Conservation (phyloP, 2,888 invertebrate genomes). For the Stegophylla sp. region DNA sequence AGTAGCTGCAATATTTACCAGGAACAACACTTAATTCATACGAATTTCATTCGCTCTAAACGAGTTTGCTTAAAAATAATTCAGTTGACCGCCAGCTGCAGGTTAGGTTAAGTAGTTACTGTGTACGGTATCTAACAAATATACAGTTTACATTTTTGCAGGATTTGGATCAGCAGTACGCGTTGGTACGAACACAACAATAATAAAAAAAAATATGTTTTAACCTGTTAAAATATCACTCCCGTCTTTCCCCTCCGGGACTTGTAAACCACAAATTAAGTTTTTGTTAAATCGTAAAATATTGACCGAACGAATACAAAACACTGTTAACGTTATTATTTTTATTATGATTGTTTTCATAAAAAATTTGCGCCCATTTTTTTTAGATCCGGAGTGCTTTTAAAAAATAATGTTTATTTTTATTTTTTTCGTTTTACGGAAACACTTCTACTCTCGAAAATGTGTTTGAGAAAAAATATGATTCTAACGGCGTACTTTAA, state of each 20-base stretch:
- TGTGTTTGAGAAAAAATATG: too few species aligned
- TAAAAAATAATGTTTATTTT: too few species aligned
- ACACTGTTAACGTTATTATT: conserved; percentile 12
- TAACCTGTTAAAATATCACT: conserved; percentile 14
- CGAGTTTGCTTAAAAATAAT: neutral
- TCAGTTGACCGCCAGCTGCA: too few species aligned
- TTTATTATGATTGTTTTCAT: neutral
- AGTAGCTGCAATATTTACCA: too few species aligned
- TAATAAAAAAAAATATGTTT: neutral
- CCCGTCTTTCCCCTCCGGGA: neutral
- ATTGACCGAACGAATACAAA: neutral
- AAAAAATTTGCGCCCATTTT: neutral
- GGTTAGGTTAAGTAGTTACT: too few species aligned
- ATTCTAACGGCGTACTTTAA: too few species aligned
- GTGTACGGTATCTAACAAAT: too few species aligned
- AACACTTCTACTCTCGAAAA: too few species aligned
- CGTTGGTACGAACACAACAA: neutral
- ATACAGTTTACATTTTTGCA: neutral
- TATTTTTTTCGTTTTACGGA: too few species aligned
- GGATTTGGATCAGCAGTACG: neutral
- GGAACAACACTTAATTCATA: neutral
- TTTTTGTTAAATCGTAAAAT: neutral
- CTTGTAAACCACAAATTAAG: conserved; percentile 21
- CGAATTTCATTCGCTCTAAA: neutral
- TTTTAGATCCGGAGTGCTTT: too few species aligned